Evolutionary conservation across 2,888 invertebrate genomes (phyloP), one percentile per base, ranked within the genome.

Genomic region (Lypha dubia): DNA sequence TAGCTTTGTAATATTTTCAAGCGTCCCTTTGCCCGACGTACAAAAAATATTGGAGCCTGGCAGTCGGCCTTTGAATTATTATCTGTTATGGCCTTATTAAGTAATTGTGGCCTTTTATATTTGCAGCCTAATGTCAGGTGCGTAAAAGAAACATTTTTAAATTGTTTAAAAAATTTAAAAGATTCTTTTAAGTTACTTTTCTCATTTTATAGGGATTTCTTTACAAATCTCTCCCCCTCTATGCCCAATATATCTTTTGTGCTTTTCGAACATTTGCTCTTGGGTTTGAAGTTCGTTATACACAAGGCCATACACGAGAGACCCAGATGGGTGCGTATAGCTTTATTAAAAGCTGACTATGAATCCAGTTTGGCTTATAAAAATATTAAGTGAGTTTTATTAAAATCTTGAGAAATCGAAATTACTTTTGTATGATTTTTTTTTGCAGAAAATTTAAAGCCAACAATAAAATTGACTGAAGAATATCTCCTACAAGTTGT

Each of bases 11-110:
- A 94, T 87, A 94, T 95, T 63, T 95, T 94, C 88, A 95, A 95
- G 89, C 92, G 96, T 46, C 96, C 96, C 0, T 94, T 95, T 89
- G 93, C 94, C 0, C 93, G 94, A 82, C 93, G 94, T 73, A 94
- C 95, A 17, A 95, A 95, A 88, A 94, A 95, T 88, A 95, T 95
- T 86, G 95, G 96, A n/a, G 96, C 95, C 32, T 96, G 96, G 96
- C 95, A 95, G 93, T 94, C 95, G 87, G 92, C 92, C 65, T 90
- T 92, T 67, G 92, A 92, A 86, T 83, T 92, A 51, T 87, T 92
- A 20, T 93, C 95, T 41, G 93, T 96, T 81, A 95, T 96, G 87
- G 94, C 95, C 0, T 94, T 96, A 85, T 93, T 96, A 88, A 96
- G 96, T 74, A 96, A 96, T 92, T 95, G 95, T 89, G 95, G 95